A percentile compares a stretch with the other conserved stretches of the same genome.
Conservation (phyloP, 2,797 vertebrate species). For the Acanthopagrus latus region DNA sequence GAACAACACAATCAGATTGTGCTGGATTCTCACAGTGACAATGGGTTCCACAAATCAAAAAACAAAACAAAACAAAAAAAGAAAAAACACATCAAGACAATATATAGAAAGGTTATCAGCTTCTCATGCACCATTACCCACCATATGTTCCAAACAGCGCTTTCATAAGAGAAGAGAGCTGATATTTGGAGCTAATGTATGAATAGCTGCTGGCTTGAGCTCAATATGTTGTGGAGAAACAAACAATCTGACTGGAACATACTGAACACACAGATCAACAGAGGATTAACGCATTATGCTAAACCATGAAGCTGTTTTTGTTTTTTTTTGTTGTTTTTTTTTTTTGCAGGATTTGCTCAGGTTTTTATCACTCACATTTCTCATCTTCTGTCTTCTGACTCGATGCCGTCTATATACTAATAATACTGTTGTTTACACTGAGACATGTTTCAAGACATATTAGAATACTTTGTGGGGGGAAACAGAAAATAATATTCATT, state of each 20-base stretch:
- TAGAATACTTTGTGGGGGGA: too few relatives aligned
- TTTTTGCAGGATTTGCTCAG: too few relatives aligned
- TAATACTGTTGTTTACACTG: too few relatives aligned
- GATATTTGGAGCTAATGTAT: background rate
- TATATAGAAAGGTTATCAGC: background rate
- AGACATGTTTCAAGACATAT: too few relatives aligned
- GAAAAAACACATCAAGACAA: background rate
- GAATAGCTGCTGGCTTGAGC: background rate
- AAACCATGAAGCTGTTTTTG: too few relatives aligned
- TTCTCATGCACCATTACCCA: background rate
- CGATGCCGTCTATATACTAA: too few relatives aligned
- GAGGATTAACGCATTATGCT: background rate
- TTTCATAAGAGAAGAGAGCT: background rate
- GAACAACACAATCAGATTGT: too few relatives aligned
- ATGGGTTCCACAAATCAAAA: background rate
- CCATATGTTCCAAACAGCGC: slow-evolving; percentile 2
- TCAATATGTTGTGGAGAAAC: background rate
- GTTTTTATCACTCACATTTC: too few relatives aligned
- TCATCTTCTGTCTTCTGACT: too few relatives aligned
- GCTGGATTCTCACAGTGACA: background rate
- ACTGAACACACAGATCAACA: background rate
- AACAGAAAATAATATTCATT: too few relatives aligned
- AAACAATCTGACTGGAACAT: background rate
- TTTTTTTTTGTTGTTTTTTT: too few relatives aligned
- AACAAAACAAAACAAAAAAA: background rate